These are phyloP conservation scores for Hycleus phaleratus DNA, from an alignment of 1,140 invertebrate species.

Conservation along the genomic window DNA sequence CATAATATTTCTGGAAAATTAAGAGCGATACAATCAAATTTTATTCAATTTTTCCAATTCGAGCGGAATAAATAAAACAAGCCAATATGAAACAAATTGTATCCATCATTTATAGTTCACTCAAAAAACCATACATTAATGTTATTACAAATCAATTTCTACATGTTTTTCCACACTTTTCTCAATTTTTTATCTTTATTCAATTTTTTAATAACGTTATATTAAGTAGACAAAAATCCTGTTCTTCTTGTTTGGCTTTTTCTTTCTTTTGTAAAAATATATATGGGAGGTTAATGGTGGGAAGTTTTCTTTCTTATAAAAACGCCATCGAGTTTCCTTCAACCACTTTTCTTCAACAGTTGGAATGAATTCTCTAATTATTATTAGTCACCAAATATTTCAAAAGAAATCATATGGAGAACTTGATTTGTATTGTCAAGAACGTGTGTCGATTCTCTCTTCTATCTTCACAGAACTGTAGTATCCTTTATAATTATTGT, in stretches of 20 bases:
- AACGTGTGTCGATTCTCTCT: too few species aligned
- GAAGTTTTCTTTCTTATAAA: too few species aligned
- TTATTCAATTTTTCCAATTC: too few species aligned
- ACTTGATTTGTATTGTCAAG: background rate
- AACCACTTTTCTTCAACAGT: background rate
- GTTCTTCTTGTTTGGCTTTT: constrained; percentile 2
- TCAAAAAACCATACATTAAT: constrained; percentile 38
- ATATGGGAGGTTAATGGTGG: constrained; percentile 13
- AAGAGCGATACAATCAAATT: too few species aligned
- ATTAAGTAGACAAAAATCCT: constrained; percentile 31
- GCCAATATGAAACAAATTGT: constrained; percentile 38
- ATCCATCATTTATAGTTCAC: constrained; percentile 39
- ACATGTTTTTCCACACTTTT: constrained; percentile 9
- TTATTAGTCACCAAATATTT: constrained; percentile 19
- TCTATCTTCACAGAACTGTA: too few species aligned
- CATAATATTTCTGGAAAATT: too few species aligned
- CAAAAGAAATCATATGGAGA: constrained; percentile 4
- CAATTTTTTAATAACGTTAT: background rate
- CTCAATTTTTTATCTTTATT: too few species aligned
- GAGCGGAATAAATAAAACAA: constrained; percentile 24
- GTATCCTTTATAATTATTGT: too few species aligned
- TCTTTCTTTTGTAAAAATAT: constrained; percentile 26
- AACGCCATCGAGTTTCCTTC: too few species aligned
- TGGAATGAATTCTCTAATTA: constrained; percentile 25
- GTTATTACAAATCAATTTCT: constrained; percentile 34